A percentile compares a stretch with the other conserved stretches of the same genome.
Conservation (phyloP, 2,113 vertebrate genomes). For the Chaenocephalus aceratus region DNA sequence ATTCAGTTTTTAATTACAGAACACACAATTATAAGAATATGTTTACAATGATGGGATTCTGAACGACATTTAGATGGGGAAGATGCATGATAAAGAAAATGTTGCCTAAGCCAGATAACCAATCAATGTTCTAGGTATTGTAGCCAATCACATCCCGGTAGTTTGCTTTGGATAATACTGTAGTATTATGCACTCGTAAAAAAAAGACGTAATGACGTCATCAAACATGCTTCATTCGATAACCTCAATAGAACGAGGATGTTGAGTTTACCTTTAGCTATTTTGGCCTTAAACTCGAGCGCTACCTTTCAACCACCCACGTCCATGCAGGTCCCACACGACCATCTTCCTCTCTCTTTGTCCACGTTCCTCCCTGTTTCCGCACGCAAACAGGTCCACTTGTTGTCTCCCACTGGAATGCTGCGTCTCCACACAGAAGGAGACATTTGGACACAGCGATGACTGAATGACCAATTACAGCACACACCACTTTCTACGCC, state of each 20-base stretch:
- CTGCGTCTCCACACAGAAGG: constrained; percentile 29
- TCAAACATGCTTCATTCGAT: no score
- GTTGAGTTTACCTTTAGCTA: not conserved
- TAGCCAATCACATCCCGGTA: not conserved
- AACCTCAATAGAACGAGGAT: no score
- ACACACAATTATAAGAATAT: not conserved
- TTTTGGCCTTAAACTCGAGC: not conserved
- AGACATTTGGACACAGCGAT: constrained; percentile 46
- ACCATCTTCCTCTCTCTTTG: constrained; percentile 24
- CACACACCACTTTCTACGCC: constrained; percentile 47
- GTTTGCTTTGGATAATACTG: not conserved
- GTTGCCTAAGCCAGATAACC: not conserved
- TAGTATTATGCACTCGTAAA: not conserved
- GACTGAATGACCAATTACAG: constrained; percentile 66
- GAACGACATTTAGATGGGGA: not conserved
- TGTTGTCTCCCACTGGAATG: constrained; percentile 60
- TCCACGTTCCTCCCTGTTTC: not conserved
- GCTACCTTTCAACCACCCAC: not conserved
- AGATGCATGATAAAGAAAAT: not conserved
- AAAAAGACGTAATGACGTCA: no score
- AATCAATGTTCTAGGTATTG: not conserved
- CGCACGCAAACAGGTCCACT: constrained; percentile 20
- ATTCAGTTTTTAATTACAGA: not conserved
- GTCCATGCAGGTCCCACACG: not conserved
- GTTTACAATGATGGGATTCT: no score